Evolutionary conservation across 2,113 vertebrate species (phyloP).

Genomic region (Gadus chalcogrammus): DNA sequence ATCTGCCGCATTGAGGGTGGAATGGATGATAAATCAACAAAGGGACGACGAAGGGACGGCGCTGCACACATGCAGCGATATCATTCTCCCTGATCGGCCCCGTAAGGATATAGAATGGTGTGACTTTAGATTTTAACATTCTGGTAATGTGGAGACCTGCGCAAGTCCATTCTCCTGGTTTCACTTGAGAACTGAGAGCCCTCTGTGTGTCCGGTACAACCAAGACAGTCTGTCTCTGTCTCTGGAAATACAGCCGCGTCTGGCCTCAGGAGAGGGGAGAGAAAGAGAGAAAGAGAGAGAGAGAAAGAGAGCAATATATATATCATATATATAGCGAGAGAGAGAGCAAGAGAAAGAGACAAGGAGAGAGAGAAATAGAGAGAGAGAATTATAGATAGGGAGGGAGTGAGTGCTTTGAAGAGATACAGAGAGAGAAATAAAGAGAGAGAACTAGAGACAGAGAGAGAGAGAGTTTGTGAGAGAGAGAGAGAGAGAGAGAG

Average conservation of each 20-base stretch:
- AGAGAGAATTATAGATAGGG: background rate
- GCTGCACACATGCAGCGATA: too few relatives aligned
- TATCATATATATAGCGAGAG: background rate
- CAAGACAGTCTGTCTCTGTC: constrained; percentile 63
- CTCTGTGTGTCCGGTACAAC: constrained; percentile 59
- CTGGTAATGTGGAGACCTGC: constrained; percentile 56
- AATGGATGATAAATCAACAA: too few relatives aligned
- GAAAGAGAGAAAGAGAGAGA: background rate
- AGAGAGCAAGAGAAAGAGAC: background rate
- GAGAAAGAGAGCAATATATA: background rate
- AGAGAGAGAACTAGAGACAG: background rate
- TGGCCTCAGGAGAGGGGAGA: constrained; percentile 28
- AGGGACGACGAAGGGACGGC: too few relatives aligned
- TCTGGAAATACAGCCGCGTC: constrained; percentile 36
- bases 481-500: background rate
- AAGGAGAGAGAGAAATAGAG: background rate
- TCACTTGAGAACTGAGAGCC: constrained; percentile 58
- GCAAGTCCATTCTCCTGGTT: constrained; percentile 37
- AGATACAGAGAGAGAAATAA: background rate
- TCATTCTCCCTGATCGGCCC: too few relatives aligned
- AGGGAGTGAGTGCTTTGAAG: background rate
- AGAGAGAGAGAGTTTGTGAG: too few relatives aligned
- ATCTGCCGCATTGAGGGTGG: too few relatives aligned
- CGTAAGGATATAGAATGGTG: too few relatives aligned
- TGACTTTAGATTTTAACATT: constrained; percentile 64